phyloP scores from a whole-genome alignment of 2,888 invertebrate genomes.

The Drosophila ustulata region DNA sequence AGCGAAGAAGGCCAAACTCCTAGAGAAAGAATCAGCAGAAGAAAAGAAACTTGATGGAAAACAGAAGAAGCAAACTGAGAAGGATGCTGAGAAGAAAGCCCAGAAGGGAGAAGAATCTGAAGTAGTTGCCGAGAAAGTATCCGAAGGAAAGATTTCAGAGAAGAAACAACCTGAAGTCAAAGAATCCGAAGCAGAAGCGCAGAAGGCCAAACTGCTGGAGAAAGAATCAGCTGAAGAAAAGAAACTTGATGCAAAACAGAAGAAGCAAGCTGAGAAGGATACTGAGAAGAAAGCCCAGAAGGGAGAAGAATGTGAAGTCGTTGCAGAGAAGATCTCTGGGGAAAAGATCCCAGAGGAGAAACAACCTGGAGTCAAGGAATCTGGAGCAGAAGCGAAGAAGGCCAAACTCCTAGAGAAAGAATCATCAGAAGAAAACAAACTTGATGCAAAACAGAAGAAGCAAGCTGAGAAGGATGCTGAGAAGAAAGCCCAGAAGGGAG shows the following conservation, averaged over 20 bases:
- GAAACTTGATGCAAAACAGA: conserved; percentile 7
- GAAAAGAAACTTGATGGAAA: too few relatives aligned
- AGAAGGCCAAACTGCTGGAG: background rate
- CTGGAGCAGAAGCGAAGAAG: conserved; percentile 8
- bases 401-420: background rate
- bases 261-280: conserved; percentile 26
- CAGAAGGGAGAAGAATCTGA: too few relatives aligned
- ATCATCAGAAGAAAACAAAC: conserved; percentile 11
- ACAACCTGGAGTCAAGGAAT: conserved; percentile 8
- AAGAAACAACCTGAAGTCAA: too few relatives aligned
- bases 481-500: conserved; percentile 20
- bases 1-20: background rate
- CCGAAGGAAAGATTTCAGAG: too few relatives aligned
- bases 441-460: conserved; percentile 8
- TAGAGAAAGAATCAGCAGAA: background rate
- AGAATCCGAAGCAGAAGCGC: too few relatives aligned
- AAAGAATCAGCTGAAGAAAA: conserved; percentile 7
- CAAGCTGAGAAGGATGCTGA: conserved; percentile 18
- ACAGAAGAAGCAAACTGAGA: too few relatives aligned
- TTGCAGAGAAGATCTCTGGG: conserved; percentile 24
- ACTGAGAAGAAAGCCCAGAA: conserved; percentile 1
- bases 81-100: too few relatives aligned
- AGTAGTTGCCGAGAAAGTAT: too few relatives aligned
- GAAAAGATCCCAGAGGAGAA: conserved; percentile 33
- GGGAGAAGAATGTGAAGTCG: conserved; percentile 22